These are phyloP conservation scores for Synchiropus splendidus DNA, from an alignment of 2,113 vertebrate genomes.

Conservation along the genomic window DNA sequence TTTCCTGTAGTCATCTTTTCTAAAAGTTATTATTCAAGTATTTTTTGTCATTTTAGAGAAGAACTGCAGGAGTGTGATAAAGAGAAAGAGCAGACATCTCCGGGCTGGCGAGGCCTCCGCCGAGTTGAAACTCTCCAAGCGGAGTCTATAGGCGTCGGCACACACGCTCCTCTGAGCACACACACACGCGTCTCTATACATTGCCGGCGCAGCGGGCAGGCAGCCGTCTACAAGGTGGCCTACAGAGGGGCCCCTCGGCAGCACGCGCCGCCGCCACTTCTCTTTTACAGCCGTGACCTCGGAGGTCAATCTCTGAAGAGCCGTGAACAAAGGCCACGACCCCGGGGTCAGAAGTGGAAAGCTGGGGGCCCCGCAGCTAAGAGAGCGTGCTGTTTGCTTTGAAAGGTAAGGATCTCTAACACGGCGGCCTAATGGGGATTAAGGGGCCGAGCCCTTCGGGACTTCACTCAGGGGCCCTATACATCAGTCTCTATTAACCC, in stretches of 20 bases:
- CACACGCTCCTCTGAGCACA: constrained; percentile 3
- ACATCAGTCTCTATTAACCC: constrained; percentile 69
- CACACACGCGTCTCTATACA: constrained; percentile 1
- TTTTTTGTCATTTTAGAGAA: no score
- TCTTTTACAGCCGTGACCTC: constrained; percentile 80
- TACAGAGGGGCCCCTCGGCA: constrained; percentile 56
- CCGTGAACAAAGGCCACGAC: constrained; percentile 84
- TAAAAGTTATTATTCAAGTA: no score
- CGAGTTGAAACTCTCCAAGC: no score
- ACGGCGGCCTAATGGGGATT: constrained; percentile 73
- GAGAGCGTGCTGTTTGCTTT: constrained; percentile 79
- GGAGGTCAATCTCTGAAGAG: constrained; percentile 79
- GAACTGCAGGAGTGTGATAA: no score
- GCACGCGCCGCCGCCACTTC: constrained; percentile 84
- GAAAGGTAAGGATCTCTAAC: constrained; percentile 74
- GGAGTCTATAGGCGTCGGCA: neutral
- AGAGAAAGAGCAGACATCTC: no score
- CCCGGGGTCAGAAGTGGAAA: constrained; percentile 80
- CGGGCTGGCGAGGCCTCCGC: no score
- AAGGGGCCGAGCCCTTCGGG: constrained; percentile 69
- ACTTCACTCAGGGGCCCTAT: constrained; percentile 61
- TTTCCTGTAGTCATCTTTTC: no score
- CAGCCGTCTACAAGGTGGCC: constrained; percentile 57
- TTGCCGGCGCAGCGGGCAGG: constrained; percentile 12
- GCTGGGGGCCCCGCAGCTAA: constrained; percentile 69